Percentiles rank a stretch among this genome's conserved stretches.
These are phyloP conservation scores for Drosophila leontia DNA, from an alignment of 1,140 invertebrate species.

Conservation along the genomic window DNA sequence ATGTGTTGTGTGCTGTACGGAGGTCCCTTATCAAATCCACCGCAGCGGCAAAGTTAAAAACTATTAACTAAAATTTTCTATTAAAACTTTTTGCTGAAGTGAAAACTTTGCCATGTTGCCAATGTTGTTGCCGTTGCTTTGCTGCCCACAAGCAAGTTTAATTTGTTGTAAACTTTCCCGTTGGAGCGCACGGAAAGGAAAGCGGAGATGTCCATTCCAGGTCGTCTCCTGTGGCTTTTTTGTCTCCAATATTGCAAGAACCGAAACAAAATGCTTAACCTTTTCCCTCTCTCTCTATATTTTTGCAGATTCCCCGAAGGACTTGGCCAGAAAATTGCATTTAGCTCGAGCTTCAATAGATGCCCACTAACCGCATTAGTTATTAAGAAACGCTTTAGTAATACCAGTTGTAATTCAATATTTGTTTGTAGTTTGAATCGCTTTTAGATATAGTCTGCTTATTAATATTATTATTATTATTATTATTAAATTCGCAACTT, in stretches of 20 bases:
- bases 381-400: slow-evolving; percentile 67
- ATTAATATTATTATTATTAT: slow-evolving; percentile 7
- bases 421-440: slow-evolving; percentile 55
- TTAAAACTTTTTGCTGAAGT: slow-evolving; percentile 71
- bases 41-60: slow-evolving; percentile 71
- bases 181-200: slow-evolving; percentile 59
- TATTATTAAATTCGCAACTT: slow-evolving; percentile 26
- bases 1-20: slow-evolving; percentile 52
- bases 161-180: slow-evolving; percentile 79
- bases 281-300: slow-evolving; percentile 49
- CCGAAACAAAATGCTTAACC: slow-evolving; percentile 61
- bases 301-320: slow-evolving; percentile 57
- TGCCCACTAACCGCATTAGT: slow-evolving; percentile 62
- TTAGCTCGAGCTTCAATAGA: slow-evolving; percentile 62
- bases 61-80: slow-evolving; percentile 83
- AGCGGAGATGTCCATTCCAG: slow-evolving; percentile 43
- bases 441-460: slow-evolving; percentile 45
- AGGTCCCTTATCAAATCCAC: slow-evolving; percentile 81
- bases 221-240: slow-evolving; percentile 42
- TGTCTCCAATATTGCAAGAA: slow-evolving; percentile 47
- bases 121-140: slow-evolving; percentile 54
- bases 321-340: slow-evolving; percentile 20
- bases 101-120: slow-evolving; percentile 53
- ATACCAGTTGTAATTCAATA: slow-evolving; percentile 12
- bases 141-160: slow-evolving; percentile 76